Evolutionary conservation across 64 coral and sea anemone genomes (phyloP).

Genomic region (Hydrozoanthus tunicans): DNA sequence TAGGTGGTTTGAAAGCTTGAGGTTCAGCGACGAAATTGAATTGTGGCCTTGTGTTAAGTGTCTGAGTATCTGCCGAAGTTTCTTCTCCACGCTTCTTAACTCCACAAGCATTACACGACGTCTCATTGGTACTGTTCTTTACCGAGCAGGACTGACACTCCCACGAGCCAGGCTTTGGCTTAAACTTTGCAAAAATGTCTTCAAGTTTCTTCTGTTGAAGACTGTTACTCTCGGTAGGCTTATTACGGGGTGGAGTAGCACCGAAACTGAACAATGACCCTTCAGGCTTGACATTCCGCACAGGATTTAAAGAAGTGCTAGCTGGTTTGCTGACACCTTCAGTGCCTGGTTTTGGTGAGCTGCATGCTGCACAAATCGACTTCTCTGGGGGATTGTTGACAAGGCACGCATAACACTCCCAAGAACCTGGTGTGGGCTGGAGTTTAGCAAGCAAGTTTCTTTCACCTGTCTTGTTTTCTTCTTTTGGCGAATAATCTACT

Average conservation of each 20-base stretch:
- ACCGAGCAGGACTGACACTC: slow-evolving; percentile 74
- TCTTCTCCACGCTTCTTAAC: slow-evolving; percentile 31
- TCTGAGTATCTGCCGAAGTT: neutral
- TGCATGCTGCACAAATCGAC: neutral
- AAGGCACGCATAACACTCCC: slow-evolving; percentile 33
- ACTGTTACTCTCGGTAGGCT: neutral
- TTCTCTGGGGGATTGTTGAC: slow-evolving; percentile 5
- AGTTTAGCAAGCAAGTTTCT: neutral
- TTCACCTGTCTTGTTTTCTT: neutral
- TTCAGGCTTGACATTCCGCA: too few species aligned
- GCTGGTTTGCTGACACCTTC: neutral
- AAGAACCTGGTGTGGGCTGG: slow-evolving; percentile 29
- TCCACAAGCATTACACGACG: slow-evolving; percentile 60
- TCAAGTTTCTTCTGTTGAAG: neutral
- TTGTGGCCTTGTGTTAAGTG: neutral
- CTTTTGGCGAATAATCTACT: neutral
- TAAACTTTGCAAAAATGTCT: slow-evolving; percentile 54
- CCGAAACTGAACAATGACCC: neutral
- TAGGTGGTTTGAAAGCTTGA: neutral
- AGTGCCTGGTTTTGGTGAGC: slow-evolving; percentile 15
- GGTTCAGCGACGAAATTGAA: slow-evolving; percentile 20
- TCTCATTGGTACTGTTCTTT: slow-evolving; percentile 47
- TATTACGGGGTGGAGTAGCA: too few species aligned
- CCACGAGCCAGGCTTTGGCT: slow-evolving; percentile 67
- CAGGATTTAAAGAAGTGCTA: neutral